Percentiles rank a stretch among this genome's conserved stretches.
Conservation (phyloP, 2,797 vertebrate species). For the Ptychobarbus kaznakovi region DNA sequence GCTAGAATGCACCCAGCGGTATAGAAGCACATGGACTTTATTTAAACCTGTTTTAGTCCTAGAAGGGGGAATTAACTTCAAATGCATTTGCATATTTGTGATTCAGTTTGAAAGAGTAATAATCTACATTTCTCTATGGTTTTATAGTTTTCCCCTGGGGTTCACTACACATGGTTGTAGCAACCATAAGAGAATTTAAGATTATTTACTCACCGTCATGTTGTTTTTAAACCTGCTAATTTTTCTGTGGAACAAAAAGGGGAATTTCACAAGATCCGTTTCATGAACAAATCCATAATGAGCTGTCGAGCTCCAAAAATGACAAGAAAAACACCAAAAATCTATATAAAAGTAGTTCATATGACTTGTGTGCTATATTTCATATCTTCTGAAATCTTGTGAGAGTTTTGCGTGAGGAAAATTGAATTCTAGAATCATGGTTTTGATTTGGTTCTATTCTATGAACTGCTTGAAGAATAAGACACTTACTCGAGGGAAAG, state of each 20-base stretch:
- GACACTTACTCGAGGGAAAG: neutral
- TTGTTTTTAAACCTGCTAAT: neutral
- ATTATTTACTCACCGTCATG: neutral
- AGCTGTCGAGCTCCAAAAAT: neutral
- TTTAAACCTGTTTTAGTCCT: neutral
- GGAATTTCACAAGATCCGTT: neutral
- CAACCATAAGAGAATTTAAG: neutral
- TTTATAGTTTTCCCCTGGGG: neutral
- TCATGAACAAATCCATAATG: neutral
- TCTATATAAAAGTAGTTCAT: neutral
- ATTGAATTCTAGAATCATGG: neutral
- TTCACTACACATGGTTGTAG: neutral
- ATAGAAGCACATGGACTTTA: slow-evolving; percentile 14
- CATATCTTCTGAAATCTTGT: neutral
- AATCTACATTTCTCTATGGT: neutral
- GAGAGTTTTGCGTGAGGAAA: neutral
- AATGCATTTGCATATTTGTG: neutral
- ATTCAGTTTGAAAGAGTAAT: neutral
- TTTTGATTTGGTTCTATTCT: neutral
- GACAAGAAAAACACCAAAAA: neutral
- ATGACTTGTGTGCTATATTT: neutral
- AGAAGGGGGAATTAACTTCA: neutral
- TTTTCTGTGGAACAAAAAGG: neutral
- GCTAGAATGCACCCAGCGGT: slow-evolving; percentile 6
- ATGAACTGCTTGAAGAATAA: neutral